Conservation (phyloP, 2,797 vertebrate genomes). For the Hemitrygon akajei region DNA sequence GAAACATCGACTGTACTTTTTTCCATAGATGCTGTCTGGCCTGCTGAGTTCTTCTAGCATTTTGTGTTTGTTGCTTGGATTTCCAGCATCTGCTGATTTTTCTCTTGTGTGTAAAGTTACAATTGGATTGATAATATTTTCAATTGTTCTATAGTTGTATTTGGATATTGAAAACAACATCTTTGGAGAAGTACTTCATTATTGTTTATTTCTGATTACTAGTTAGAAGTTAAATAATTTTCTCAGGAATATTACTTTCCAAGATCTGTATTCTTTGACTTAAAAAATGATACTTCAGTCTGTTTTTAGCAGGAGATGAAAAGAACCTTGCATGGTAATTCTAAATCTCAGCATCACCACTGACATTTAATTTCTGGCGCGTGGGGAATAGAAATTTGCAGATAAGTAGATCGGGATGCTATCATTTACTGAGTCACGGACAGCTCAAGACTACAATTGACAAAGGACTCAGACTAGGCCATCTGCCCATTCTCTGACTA, state of each 20-base stretch:
- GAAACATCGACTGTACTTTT: no score
- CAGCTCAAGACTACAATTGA: background rate
- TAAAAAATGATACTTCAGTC: background rate
- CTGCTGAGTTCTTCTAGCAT: no score
- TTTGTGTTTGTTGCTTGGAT: no score
- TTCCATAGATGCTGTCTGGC: no score
- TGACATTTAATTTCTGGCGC: no score
- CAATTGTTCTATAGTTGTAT: background rate
- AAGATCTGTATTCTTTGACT: background rate
- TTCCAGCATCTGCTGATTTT: no score
- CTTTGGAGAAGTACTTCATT: background rate
- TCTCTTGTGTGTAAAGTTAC: no score
- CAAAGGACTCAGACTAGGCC: background rate
- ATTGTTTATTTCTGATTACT: background rate
- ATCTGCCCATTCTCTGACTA: background rate
- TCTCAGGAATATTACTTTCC: background rate
- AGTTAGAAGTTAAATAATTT: background rate
- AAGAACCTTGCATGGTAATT: background rate
- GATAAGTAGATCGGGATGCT: background rate
- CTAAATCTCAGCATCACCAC: background rate
- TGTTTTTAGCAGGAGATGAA: background rate
- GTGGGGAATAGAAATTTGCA: background rate
- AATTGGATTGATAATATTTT: background rate
- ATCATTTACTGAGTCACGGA: background rate
- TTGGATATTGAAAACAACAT: background rate